Evolutionary conservation across 2,888 invertebrate genomes (phyloP).

Genomic region (Strigamia transsilvanica): DNA sequence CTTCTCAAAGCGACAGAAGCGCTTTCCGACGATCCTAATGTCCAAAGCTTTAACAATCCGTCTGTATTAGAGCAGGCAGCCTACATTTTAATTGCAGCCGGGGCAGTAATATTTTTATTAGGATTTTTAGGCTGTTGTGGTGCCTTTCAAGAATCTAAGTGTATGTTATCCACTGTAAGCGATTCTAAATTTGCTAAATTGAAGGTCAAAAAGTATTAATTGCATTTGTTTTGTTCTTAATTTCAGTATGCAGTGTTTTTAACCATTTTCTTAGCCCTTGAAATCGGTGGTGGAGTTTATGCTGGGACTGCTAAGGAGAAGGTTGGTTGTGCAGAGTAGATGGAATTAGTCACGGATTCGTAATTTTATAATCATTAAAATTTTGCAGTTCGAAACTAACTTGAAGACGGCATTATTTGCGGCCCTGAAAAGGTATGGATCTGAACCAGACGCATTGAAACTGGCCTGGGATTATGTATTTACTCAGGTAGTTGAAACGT

Average conservation of each 20-base stretch:
- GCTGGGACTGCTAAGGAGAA: slow-evolving; percentile 73
- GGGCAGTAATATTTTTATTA: slow-evolving; percentile 75
- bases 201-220: not conserved
- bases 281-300: slow-evolving; percentile 73
- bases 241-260: slow-evolving; percentile 76
- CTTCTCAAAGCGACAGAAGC: slow-evolving; percentile 69
- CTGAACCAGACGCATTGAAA: slow-evolving; percentile 71
- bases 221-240: slow-evolving; percentile 58
- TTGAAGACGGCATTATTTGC: slow-evolving; percentile 58
- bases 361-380: not conserved
- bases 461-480: slow-evolving; percentile 75
- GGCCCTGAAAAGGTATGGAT: slow-evolving; percentile 71
- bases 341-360: not conserved
- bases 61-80: slow-evolving; percentile 74
- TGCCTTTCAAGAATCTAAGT: slow-evolving; percentile 73
- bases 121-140: slow-evolving; percentile 78
- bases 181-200: slow-evolving; percentile 50
- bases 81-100: slow-evolving; percentile 74
- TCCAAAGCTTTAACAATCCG: slow-evolving; percentile 70
- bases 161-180: slow-evolving; percentile 75
- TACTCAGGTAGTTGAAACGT: slow-evolving; percentile 66
- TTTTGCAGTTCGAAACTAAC: slow-evolving; percentile 67
- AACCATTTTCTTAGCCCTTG: slow-evolving; percentile 71
- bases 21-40: slow-evolving; percentile 23
- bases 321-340: slow-evolving; percentile 66